Conservation (phyloP, 2,888 invertebrate species). For the Nineta flava region DNA sequence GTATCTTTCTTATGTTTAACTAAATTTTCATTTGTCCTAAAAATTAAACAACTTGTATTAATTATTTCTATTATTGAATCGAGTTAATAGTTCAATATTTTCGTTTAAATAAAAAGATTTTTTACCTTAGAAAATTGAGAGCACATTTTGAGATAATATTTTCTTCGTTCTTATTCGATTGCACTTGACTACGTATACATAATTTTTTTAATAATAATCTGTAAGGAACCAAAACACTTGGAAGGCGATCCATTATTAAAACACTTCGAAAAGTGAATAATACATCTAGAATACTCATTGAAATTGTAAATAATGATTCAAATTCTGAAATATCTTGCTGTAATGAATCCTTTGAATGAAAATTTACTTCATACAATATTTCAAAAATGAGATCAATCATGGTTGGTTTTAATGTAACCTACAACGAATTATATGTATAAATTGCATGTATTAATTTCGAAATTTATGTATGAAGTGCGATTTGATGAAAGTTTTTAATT, state of each 20-base stretch:
- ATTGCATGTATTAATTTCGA: not conserved
- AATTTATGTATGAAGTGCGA: not conserved
- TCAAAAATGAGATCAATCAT: not conserved
- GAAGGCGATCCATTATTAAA: not conserved
- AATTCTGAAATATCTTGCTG: not conserved
- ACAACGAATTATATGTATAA: not conserved
- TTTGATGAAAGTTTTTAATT: too few relatives aligned
- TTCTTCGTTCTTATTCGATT: slow-evolving; percentile 9
- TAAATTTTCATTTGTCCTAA: not conserved
- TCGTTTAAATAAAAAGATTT: too few relatives aligned
- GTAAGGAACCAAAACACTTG: not conserved
- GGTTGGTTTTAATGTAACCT: not conserved
- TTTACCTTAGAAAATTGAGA: slow-evolving; percentile 24
- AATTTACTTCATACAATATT: not conserved
- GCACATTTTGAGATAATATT: slow-evolving; percentile 22
- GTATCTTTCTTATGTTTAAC: slow-evolving; percentile 24
- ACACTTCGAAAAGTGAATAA: not conserved
- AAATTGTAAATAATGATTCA: not conserved
- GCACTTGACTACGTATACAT: not conserved
- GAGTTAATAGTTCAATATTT: too few relatives aligned
- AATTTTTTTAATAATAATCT: slow-evolving; percentile 17
- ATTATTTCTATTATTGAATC: too few relatives aligned
- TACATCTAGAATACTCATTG: not conserved
- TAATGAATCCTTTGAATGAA: not conserved
- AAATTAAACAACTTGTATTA: not conserved